A percentile compares a stretch with the other conserved stretches of the same genome.
Conservation (phyloP, 2,797 vertebrate species). For the Lagodon rhomboides region DNA sequence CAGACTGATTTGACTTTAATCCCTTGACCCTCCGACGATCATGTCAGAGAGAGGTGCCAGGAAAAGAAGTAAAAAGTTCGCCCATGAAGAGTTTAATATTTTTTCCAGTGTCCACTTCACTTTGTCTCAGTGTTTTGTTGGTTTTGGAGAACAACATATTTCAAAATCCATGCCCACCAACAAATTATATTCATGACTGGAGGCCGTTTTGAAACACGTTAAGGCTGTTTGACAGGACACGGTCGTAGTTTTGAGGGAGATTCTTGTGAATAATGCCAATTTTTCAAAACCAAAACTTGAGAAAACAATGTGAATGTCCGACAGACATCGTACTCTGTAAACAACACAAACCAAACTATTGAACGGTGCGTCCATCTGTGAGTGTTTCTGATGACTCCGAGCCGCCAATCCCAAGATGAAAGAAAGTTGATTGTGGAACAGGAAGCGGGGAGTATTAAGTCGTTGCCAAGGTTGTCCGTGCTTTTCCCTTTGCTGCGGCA, state of each 20-base stretch:
- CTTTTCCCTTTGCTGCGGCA: slow-evolving; percentile 29
- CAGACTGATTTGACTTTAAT: background rate
- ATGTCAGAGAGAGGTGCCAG: slow-evolving; percentile 10
- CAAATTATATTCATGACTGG: slow-evolving; percentile 21
- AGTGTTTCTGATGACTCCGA: slow-evolving; percentile 23
- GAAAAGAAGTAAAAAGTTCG: slow-evolving; percentile 27
- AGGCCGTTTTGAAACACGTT: slow-evolving; percentile 15
- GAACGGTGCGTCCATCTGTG: slow-evolving; percentile 45
- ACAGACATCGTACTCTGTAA: background rate
- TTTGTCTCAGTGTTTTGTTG: slow-evolving; percentile 22
- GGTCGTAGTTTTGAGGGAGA: background rate
- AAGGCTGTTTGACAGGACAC: background rate
- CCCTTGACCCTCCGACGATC: background rate
- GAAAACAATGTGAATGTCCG: background rate
- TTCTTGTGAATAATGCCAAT: background rate
- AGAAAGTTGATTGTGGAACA: slow-evolving; percentile 61
- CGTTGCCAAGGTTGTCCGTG: slow-evolving; percentile 20
- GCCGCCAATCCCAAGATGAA: slow-evolving; percentile 55
- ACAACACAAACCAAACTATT: background rate
- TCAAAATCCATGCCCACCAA: background rate
- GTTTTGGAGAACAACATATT: slow-evolving; percentile 21
- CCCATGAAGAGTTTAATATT: background rate
- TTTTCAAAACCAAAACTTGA: background rate
- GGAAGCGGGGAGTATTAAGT: slow-evolving; percentile 64
- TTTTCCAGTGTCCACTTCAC: slow-evolving; percentile 28